Evolutionary conservation across 30 jellyfish, hydroid and myxozoan species (phyloP).

Genomic region (Calvadosia cruxmelitensis): DNA sequence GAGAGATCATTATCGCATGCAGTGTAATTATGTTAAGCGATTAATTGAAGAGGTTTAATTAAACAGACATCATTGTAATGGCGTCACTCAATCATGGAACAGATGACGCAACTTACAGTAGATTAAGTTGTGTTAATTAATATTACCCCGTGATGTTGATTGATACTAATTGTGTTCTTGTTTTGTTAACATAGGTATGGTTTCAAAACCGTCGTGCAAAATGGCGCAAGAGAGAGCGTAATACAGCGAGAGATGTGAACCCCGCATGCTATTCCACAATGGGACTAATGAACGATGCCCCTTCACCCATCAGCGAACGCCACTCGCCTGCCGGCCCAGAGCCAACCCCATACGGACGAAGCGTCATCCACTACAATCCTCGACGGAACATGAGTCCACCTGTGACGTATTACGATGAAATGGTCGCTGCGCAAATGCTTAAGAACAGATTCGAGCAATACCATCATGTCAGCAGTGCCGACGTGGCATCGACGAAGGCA

Average conservation of each 20-base stretch:
- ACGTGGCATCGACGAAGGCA: too few relatives aligned
- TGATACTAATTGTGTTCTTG: neutral
- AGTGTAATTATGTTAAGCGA: too few relatives aligned
- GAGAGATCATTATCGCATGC: too few relatives aligned
- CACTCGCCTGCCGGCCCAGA: neutral
- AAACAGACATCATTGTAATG: too few relatives aligned
- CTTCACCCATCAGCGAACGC: neutral
- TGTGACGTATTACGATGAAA: neutral
- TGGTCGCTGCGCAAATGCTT: neutral
- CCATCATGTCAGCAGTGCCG: too few relatives aligned
- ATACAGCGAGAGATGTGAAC: neutral
- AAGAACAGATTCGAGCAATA: neutral
- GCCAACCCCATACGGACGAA: neutral
- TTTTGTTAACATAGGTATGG: neutral
- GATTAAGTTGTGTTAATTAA: neutral
- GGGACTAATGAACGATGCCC: neutral
- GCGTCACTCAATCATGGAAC: too few relatives aligned
- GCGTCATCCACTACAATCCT: neutral
- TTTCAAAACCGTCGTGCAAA: neutral
- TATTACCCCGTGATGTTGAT: neutral
- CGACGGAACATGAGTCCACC: neutral
- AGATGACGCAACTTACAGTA: neutral
- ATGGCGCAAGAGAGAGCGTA: conserved; percentile 1
- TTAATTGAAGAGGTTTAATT: too few relatives aligned
- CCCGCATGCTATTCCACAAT: neutral